phyloP scores from a whole-genome alignment of 2,888 invertebrate genomes.

The Dicyrtomina minuta region DNA sequence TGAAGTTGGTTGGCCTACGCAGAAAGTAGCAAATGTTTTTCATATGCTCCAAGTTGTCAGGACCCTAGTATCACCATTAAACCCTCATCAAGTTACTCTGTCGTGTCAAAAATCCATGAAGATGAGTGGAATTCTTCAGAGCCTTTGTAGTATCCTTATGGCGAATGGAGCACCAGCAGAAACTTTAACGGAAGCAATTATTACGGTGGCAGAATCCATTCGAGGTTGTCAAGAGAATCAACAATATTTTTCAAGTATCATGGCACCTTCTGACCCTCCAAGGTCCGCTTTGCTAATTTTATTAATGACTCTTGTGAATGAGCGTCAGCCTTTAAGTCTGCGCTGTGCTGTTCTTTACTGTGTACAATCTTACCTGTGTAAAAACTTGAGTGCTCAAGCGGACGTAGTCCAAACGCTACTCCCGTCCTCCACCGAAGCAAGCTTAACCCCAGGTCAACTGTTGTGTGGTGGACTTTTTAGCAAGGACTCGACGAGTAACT shows the following conservation, averaged over 20 bases:
- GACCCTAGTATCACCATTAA: constrained; percentile 89
- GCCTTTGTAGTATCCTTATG: constrained; percentile 87
- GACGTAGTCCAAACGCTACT: constrained; percentile 87
- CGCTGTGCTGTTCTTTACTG: constrained; percentile 96
- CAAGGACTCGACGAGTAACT: constrained; percentile 82
- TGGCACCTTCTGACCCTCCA: constrained; percentile 91
- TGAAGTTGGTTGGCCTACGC: constrained; percentile 76
- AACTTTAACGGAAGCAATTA: constrained; percentile 93
- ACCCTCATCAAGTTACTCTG: constrained; percentile 74
- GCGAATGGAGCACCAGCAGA: constrained; percentile 95
- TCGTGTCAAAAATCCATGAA: constrained; percentile 88
- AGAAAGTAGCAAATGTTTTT: constrained; percentile 63
- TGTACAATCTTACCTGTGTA: constrained; percentile 92
- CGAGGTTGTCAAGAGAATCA: constrained; percentile 88
- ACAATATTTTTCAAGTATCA: constrained; percentile 81
- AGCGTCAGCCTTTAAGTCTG: constrained; percentile 86
- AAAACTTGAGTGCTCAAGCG: constrained; percentile 85
- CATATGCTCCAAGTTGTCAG: constrained; percentile 65
- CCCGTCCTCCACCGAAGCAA: constrained; percentile 74
- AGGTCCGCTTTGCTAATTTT: constrained; percentile 88
- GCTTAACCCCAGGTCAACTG: constrained; percentile 73
- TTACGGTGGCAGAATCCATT: constrained; percentile 90
- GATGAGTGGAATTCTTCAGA: constrained; percentile 76
- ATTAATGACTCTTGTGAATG: constrained; percentile 97
- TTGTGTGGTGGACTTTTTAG: constrained; percentile 91